phyloP scores from a whole-genome alignment of 1,140 invertebrate species.

The Colletes latitarsis region DNA sequence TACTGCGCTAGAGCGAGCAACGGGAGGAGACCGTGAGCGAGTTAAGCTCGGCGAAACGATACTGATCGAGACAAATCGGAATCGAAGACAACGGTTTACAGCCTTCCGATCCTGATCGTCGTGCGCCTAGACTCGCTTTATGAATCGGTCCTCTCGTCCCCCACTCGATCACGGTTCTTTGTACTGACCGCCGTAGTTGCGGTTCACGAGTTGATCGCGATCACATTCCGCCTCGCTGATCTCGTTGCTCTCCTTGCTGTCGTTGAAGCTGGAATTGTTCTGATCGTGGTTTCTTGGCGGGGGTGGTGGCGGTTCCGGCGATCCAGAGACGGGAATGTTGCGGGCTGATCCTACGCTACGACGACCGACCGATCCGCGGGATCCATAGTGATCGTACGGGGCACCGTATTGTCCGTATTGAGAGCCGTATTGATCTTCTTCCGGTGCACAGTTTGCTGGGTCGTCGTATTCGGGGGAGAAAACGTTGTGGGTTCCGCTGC shows the following conservation, averaged over 20 bases:
- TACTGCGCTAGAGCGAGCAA: constrained; percentile 58
- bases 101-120: background rate
- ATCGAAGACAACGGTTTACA: background rate
- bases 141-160: constrained; percentile 17
- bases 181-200: constrained; percentile 88
- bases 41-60: background rate
- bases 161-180: constrained; percentile 45
- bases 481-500: constrained; percentile 77
- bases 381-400: constrained; percentile 93
- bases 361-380: constrained; percentile 88
- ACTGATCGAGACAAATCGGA: constrained; percentile 11
- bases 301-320: constrained; percentile 92
- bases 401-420: constrained; percentile 90
- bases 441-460: constrained; percentile 94
- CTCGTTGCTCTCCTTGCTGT: constrained; percentile 95
- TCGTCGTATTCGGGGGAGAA: constrained; percentile 92
- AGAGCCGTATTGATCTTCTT: constrained; percentile 93
- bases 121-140: background rate
- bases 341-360: constrained; percentile 87
- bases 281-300: constrained; percentile 88
- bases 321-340: constrained; percentile 85
- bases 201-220: constrained; percentile 87
- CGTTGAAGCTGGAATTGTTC: constrained; percentile 90
- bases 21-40: constrained; percentile 7
- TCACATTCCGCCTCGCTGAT: constrained; percentile 96